phyloP scores from a whole-genome alignment of 1,140 invertebrate genomes.

The Tachypleus tridentatus region DNA sequence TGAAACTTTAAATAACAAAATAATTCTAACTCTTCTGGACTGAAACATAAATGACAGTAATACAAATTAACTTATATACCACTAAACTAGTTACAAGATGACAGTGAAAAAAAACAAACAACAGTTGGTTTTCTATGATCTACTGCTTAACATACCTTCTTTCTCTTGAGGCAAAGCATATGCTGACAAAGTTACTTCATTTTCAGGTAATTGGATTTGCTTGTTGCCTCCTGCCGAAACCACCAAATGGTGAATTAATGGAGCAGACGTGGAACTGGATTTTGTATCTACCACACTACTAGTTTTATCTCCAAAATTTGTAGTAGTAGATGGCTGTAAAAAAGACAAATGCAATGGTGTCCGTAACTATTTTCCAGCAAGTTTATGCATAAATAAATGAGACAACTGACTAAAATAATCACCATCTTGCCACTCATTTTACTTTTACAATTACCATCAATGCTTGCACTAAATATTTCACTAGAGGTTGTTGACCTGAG shows the following conservation, averaged over 20 bases:
- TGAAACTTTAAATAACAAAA: too few species aligned
- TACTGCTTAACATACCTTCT: background rate
- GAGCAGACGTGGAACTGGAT: background rate
- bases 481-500: too few species aligned
- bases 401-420: background rate
- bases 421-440: background rate
- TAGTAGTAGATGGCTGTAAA: background rate
- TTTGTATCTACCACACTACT: constrained; percentile 4
- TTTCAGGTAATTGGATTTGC: constrained; percentile 54
- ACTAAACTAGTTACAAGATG: too few species aligned
- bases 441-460: too few species aligned
- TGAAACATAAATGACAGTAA: too few species aligned
- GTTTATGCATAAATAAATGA: background rate
- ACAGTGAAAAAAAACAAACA: too few species aligned
- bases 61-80: too few species aligned
- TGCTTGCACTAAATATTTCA: too few species aligned
- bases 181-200: constrained; percentile 61
- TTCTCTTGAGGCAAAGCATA: constrained; percentile 50
- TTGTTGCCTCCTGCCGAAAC: constrained; percentile 62
- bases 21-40: too few species aligned
- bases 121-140: too few species aligned
- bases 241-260: constrained; percentile 47
- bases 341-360: too few species aligned
- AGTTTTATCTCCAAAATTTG: background rate
- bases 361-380: too few species aligned